Conservation (phyloP, 2,113 vertebrate genomes). For the Larimichthys crocea region DNA sequence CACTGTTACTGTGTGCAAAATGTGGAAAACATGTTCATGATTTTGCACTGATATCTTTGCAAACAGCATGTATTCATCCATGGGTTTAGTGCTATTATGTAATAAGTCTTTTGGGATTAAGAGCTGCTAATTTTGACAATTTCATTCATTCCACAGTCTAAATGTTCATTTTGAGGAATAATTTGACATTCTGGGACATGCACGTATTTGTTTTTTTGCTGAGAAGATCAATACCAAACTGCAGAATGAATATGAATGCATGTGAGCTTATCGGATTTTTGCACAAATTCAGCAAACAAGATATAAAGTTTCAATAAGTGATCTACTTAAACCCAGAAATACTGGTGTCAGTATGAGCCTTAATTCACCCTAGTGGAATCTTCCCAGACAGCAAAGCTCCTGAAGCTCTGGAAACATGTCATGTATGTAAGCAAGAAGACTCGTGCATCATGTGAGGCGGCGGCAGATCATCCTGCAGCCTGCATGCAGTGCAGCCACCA, state of each 20-base stretch:
- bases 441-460: slow-evolving; percentile 39
- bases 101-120: not conserved
- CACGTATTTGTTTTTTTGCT: not conserved
- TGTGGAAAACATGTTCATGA: too few species aligned
- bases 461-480: slow-evolving; percentile 16
- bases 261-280: not conserved
- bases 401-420: slow-evolving; percentile 11
- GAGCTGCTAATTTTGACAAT: not conserved
- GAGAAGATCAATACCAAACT: not conserved
- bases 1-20: not conserved
- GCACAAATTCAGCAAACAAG: not conserved
- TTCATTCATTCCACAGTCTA: slow-evolving; percentile 4
- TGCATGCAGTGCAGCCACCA: not conserved
- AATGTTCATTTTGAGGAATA: not conserved
- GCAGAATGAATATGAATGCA: not conserved
- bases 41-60: not conserved
- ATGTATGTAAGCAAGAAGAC: not conserved
- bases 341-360: not conserved
- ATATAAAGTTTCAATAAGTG: not conserved
- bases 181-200: not conserved
- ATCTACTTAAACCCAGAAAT: slow-evolving; percentile 21
- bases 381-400: slow-evolving; percentile 2
- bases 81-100: not conserved
- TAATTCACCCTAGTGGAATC: slow-evolving; percentile 3
- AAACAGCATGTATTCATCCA: not conserved